Evolutionary conservation across 92 coral and sea anemone species (phyloP), one percentile per base, ranked within the genome.

Genomic region (Chrysogorgia sp.): DNA sequence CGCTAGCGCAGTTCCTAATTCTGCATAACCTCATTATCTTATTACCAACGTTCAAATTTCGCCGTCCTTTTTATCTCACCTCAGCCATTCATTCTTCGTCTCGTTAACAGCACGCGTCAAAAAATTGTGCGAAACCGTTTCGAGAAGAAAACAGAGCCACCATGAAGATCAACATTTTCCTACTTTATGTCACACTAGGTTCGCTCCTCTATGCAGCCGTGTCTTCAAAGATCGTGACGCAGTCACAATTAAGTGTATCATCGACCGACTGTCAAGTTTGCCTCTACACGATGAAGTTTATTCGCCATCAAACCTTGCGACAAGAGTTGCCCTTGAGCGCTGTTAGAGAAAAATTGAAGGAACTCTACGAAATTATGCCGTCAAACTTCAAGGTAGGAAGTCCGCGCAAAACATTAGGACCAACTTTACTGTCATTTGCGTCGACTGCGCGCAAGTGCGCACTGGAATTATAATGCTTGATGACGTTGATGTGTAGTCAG

Each of bases 261-360:
- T 35, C 40, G 59, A 69, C 0, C 14, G 53, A 47, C n/a, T 69
- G 76, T 48, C 76, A 69, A 30, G 26, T 58, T 10, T 69, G 76
- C 61, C 35, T 25, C 22, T 69, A 69, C 34, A 37, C 48, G 40
- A 69, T 69, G 76, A 69, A 28, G 32, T 69, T 69, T 49, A 45
- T 69, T 69, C 60, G 40, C 19, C 55, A 45, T 69, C 76, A 69
- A 69, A 49, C 76, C n/a, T 58, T 69, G 41, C 50, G 48, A 30
- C 76, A 69, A 69, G 59, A 59, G 6, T 58, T 45, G 61, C 34
- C 76, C 15, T 32, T 69, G 59, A 23, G 31, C 40, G 76, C 31
- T 23, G 34, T 45, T 34, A 69, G 28, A 30, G 59, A 69, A 35
- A 69, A 69, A 10, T 35, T 69, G n/a, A 48, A 28, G 10, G 76